These are phyloP conservation scores for Akabosia matsudoensis DNA, from an alignment of 1,140 invertebrate genomes.

Conservation along the genomic window DNA sequence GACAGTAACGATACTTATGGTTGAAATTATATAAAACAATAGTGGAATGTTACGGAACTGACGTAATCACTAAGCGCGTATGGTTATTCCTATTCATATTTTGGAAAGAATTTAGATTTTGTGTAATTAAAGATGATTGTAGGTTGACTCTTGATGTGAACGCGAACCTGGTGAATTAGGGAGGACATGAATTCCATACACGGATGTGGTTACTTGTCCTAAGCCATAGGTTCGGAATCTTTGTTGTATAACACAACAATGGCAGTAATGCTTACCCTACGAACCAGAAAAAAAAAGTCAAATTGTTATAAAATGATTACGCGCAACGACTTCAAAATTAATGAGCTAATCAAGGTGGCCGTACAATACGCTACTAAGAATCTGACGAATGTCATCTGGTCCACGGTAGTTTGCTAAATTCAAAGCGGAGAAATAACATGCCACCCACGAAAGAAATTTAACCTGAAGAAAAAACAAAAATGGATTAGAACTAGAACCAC, in stretches of 20 bases:
- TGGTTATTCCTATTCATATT: too few species aligned
- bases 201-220: too few species aligned
- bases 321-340: too few species aligned
- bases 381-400: background rate
- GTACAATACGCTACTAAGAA: background rate
- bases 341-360: background rate
- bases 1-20: too few species aligned
- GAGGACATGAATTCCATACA: too few species aligned
- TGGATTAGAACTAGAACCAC: background rate
- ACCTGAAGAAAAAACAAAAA: background rate
- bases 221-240: background rate
- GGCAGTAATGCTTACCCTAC: background rate
- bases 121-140: too few species aligned
- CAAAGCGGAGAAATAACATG: background rate
- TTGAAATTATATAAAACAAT: too few species aligned
- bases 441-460: background rate
- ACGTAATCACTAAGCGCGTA: too few species aligned
- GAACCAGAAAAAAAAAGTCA: background rate
- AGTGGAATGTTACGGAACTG: too few species aligned
- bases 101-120: too few species aligned
- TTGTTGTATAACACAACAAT: background rate
- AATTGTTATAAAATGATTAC: background rate
- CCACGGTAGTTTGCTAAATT: background rate
- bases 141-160: too few species aligned
- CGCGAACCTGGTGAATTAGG: too few species aligned